Percentiles rank a stretch among this genome's conserved stretches.
Conservation (phyloP, 2,113 vertebrate species). For the Elgaria multicarinata region DNA sequence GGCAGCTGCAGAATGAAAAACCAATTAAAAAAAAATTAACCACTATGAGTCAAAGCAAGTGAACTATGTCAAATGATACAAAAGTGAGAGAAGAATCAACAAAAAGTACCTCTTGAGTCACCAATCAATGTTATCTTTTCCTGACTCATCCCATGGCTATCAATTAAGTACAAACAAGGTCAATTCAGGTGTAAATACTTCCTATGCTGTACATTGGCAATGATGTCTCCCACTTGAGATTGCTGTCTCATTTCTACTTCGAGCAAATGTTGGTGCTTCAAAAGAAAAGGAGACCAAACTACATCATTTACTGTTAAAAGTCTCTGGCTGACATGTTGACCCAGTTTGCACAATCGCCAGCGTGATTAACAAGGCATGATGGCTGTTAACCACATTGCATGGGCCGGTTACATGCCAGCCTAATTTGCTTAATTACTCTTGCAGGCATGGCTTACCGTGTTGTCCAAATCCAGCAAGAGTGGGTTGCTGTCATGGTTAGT, state of each 20-base stretch:
- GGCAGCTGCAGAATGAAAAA: background rate
- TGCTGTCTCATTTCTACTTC: background rate
- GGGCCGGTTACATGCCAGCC: no score
- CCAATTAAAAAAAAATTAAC: background rate
- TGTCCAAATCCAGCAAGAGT: no score
- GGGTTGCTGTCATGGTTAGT: no score
- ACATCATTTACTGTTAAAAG: background rate
- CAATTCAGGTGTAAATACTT: background rate
- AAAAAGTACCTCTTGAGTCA: background rate
- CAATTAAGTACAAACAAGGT: background rate
- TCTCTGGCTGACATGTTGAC: background rate
- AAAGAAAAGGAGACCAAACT: background rate
- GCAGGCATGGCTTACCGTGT: no score
- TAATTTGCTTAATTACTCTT: no score
- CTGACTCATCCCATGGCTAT: background rate
- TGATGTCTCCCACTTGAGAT: background rate
- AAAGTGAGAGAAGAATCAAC: background rate
- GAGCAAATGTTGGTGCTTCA: background rate
- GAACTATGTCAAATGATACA: background rate
- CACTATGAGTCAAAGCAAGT: background rate
- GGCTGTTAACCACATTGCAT: no score
- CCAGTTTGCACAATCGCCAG: no score
- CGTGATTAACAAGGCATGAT: no score
- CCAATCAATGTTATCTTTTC: slow-evolving; percentile 1
- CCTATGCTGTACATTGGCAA: background rate